Conservation (phyloP, 2,888 invertebrate genomes). For the Tinea pellionella region DNA sequence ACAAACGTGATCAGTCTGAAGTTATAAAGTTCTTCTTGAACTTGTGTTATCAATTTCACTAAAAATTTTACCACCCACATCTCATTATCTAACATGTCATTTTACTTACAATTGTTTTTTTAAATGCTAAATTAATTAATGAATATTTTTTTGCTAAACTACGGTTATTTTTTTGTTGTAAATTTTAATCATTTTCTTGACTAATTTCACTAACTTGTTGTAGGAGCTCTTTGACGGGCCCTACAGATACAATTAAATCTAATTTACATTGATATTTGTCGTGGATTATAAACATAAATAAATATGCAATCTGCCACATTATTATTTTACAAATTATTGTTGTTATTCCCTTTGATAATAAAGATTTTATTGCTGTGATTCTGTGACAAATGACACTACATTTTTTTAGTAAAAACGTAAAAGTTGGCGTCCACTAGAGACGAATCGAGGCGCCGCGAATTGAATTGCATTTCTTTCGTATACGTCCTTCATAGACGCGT, state of each 20-base stretch:
- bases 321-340: conserved; percentile 20
- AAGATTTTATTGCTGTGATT: no score
- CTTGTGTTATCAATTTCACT: conserved; percentile 40
- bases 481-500: no score
- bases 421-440: no score
- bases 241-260: conserved; percentile 50
- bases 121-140: not conserved
- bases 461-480: no score
- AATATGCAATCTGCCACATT: conserved; percentile 64
- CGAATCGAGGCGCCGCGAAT: no score
- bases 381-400: no score
- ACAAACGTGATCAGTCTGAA: conserved; percentile 46
- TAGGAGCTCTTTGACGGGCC: conserved; percentile 42
- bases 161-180: not conserved
- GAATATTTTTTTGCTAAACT: not conserved
- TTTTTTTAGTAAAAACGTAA: no score
- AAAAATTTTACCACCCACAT: conserved; percentile 59
- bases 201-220: not conserved
- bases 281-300: conserved; percentile 47
- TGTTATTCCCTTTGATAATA: no score
- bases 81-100: conserved; percentile 17
- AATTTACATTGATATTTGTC: conserved; percentile 49
- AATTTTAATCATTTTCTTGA: not conserved
- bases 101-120: not conserved
- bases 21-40: conserved; percentile 44